phyloP scores from a whole-genome alignment of 2,113 vertebrate genomes.

The Rhynchopsitta pachyrhyncha region DNA sequence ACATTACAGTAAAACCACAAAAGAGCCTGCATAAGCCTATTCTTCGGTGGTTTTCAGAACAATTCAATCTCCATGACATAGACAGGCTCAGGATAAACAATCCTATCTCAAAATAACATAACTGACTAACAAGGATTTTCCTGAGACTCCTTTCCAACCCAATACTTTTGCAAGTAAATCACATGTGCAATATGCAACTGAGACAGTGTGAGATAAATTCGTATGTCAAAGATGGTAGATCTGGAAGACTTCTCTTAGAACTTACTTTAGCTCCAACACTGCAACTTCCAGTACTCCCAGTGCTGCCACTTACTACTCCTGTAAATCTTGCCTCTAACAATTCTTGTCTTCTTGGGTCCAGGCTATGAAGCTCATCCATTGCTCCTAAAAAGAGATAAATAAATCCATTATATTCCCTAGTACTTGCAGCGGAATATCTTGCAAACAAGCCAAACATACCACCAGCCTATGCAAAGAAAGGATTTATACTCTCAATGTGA shows the following conservation, averaged over 20 bases:
- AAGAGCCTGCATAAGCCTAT: neutral
- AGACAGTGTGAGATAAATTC: neutral
- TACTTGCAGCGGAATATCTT: slow-evolving; percentile 9
- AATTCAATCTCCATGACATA: neutral
- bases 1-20: neutral
- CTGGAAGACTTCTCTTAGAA: slow-evolving; percentile 22
- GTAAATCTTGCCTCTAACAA: slow-evolving; percentile 97
- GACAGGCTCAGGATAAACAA: neutral
- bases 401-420: neutral
- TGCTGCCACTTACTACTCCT: slow-evolving; percentile 93
- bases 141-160: neutral
- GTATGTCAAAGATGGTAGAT: neutral
- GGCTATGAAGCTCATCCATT: slow-evolving; percentile 99
- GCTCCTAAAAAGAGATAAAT: slow-evolving; percentile 78
- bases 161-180: neutral
- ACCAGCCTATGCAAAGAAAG: neutral
- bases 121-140: neutral
- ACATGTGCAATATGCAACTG: neutral
- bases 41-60: neutral
- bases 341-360: slow-evolving; percentile 98
- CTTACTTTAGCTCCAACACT: slow-evolving; percentile 97
- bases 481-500: neutral
- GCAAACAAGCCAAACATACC: neutral
- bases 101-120: neutral
- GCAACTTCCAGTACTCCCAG: slow-evolving; percentile 95